phyloP scores from a whole-genome alignment of 2,888 invertebrate species.

The Dioctria rufipes region DNA sequence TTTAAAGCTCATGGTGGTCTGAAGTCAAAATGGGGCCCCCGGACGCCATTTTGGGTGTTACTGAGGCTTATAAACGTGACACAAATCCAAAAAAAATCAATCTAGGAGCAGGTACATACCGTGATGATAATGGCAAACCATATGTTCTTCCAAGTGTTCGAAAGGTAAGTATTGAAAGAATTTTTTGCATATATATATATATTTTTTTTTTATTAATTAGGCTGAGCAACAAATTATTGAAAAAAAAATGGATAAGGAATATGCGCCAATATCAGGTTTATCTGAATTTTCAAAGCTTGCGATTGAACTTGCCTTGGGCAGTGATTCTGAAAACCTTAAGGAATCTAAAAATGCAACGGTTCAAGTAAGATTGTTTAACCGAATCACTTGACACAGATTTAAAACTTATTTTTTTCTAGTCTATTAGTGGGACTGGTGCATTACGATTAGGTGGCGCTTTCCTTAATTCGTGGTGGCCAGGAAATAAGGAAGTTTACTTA shows the following conservation, averaged over 20 bases:
- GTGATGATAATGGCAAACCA: constrained; percentile 98
- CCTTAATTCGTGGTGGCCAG: constrained; percentile 84
- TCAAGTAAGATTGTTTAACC: constrained; percentile 72
- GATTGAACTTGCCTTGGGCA: constrained; percentile 91
- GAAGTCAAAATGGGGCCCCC: constrained; percentile 97
- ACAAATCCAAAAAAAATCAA: constrained; percentile 95
- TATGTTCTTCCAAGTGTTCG: constrained; percentile 91
- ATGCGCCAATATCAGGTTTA: constrained; percentile 91
- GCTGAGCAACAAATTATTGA: constrained; percentile 84
- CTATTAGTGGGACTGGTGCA: constrained; percentile 98
- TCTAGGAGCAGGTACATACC: constrained; percentile 95
- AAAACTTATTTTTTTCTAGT: constrained; percentile 72
- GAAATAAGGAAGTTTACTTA: constrained; percentile 87
- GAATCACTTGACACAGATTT: not conserved
- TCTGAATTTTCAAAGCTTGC: constrained; percentile 88
- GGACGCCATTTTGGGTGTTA: constrained; percentile 97
- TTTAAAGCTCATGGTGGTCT: constrained; percentile 84
- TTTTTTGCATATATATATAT: constrained; percentile 54
- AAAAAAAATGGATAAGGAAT: constrained; percentile 91
- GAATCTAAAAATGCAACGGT: constrained; percentile 83
- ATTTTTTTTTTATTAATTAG: constrained; percentile 70
- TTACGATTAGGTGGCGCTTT: constrained; percentile 94
- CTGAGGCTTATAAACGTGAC: constrained; percentile 96
- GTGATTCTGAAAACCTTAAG: constrained; percentile 78
- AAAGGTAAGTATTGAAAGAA: constrained; percentile 72